A percentile compares a stretch with the other conserved stretches of the same genome.
Conservation (phyloP, 2,797 vertebrate species). For the Alauda arvensis region DNA sequence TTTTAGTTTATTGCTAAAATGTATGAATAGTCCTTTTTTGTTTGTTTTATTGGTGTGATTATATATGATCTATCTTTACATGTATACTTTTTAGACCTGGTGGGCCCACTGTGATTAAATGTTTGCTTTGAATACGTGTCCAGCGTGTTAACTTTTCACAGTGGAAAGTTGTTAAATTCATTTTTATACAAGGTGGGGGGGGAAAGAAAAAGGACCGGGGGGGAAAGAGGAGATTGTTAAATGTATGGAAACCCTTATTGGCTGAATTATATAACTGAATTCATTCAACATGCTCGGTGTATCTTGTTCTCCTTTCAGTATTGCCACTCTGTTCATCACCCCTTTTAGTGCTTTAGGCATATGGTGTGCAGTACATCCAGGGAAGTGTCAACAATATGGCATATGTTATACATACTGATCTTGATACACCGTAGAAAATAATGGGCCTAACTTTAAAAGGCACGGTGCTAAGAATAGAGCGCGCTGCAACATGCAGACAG, state of each 20-base stretch:
- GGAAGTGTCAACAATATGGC: constrained; percentile 66
- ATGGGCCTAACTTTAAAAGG: constrained; percentile 65
- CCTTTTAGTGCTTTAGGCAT: constrained; percentile 64
- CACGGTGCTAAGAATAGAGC: constrained; percentile 58
- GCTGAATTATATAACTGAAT: constrained; percentile 62
- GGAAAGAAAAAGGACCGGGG: fast-evolving
- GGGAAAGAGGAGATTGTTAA: constrained; percentile 1
- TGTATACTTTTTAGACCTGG: constrained; percentile 36
- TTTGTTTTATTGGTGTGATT: constrained; percentile 55
- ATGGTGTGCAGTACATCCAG: constrained; percentile 65
- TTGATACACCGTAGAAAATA: constrained; percentile 66
- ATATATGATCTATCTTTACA: constrained; percentile 46
- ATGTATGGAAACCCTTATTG: constrained; percentile 63
- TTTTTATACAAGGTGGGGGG: neutral
- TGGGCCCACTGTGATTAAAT: constrained; percentile 44
- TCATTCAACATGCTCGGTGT: constrained; percentile 55
- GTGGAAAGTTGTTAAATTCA: constrained; percentile 32
- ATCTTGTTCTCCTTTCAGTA: constrained; percentile 61
- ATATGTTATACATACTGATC: constrained; percentile 66
- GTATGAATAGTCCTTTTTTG: constrained; percentile 44
- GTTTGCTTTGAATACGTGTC: constrained; percentile 55
- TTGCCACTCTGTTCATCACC: constrained; percentile 65
- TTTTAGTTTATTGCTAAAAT: constrained; percentile 55
- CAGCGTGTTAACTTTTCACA: constrained; percentile 35
- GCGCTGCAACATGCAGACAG: constrained; percentile 42